phyloP scores from a whole-genome alignment of 2,888 invertebrate genomes.

The Drosophila suboccidentalis region DNA sequence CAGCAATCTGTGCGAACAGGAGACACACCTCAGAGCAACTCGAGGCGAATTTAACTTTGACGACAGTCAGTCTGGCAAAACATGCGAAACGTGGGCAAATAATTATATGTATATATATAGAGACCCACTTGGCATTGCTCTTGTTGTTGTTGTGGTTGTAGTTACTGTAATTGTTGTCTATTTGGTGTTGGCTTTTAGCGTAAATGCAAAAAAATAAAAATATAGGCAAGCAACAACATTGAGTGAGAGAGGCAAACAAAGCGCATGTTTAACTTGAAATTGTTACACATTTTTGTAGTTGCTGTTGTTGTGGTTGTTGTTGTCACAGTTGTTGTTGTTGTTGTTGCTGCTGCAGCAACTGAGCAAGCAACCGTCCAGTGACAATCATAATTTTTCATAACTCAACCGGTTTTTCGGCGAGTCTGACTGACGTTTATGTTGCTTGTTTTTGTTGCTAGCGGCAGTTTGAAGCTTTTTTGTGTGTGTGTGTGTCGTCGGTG shows the following conservation, averaged over 20 bases:
- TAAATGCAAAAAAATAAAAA: constrained; percentile 64
- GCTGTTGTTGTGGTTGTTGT: constrained; percentile 22
- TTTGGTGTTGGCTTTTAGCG: constrained; percentile 78
- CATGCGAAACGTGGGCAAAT: constrained; percentile 79
- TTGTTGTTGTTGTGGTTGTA: constrained; percentile 36
- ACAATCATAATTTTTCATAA: constrained; percentile 81
- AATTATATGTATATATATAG: constrained; percentile 57
- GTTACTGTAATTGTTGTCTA: constrained; percentile 76
- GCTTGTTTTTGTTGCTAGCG: constrained; percentile 65
- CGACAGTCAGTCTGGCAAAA: constrained; percentile 78
- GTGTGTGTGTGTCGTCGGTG: constrained; percentile 58
- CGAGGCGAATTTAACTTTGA: constrained; percentile 43
- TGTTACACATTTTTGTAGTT: constrained; percentile 69
- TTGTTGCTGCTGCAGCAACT: constrained; percentile 27
- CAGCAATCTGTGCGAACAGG: constrained; percentile 13
- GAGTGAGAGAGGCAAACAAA: constrained; percentile 46
- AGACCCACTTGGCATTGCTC: constrained; percentile 62
- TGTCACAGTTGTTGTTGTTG: constrained; percentile 14
- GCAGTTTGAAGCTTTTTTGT: constrained; percentile 60
- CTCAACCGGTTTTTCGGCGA: constrained; percentile 72
- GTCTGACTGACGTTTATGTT: constrained; percentile 71
- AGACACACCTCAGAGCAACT: constrained; percentile 54
- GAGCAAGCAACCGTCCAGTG: constrained; percentile 60
- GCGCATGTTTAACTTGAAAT: constrained; percentile 77
- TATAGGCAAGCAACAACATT: constrained; percentile 14